phyloP scores from a whole-genome alignment of 2,113 vertebrate genomes.

The Actinemys pallida region DNA sequence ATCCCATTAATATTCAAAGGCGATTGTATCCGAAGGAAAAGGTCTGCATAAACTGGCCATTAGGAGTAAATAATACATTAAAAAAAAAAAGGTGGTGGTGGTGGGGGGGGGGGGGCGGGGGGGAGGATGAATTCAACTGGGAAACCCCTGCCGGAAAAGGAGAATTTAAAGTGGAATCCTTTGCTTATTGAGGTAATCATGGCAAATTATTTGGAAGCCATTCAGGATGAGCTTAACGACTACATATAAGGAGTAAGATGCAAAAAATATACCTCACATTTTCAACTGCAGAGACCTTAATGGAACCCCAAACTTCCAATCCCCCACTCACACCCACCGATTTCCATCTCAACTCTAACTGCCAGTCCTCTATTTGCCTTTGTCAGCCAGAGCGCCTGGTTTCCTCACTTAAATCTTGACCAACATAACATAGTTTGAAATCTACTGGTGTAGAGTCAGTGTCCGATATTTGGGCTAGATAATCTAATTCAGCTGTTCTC shows the following conservation, averaged over 20 bases:
- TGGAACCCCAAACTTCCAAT: background rate
- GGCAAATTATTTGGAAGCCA: background rate
- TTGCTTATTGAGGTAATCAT: background rate
- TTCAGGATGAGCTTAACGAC: background rate
- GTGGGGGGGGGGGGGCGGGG: too few relatives aligned
- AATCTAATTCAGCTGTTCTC: background rate
- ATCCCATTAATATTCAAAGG: background rate
- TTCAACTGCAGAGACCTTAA: background rate
- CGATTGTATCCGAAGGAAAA: background rate
- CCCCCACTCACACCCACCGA: background rate
- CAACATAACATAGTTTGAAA: background rate
- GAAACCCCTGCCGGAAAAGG: background rate
- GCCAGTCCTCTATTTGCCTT: background rate
- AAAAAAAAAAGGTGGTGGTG: too few relatives aligned
- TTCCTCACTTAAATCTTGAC: background rate
- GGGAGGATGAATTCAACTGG: too few relatives aligned
- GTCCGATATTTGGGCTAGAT: background rate
- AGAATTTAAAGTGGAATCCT: background rate
- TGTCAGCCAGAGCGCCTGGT: background rate
- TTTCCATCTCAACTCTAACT: background rate
- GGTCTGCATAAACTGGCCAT: background rate
- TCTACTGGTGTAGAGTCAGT: background rate
- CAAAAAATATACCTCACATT: background rate
- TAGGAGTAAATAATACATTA: background rate
- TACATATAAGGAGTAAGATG: background rate